Base-by-base conservation (phyloP, 2,888 invertebrate genomes). In the Cryptosula pallasiana region DNA sequence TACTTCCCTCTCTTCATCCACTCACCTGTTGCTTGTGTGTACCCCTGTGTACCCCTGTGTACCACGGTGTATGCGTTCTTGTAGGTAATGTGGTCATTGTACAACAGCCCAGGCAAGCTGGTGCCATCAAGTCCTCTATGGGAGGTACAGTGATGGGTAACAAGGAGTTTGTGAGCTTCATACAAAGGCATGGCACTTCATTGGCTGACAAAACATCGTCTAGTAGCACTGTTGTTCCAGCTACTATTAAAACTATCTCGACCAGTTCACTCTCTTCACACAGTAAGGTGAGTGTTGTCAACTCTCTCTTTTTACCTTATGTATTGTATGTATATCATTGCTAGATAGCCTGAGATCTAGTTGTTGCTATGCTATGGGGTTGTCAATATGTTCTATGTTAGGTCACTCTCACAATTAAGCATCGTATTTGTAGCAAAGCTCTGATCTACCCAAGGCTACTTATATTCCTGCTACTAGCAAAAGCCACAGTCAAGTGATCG, bases 11-110 rank as follows among this genome's bases (percentile, higher is more conserved):
- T n/a, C n/a, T n/a, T n/a, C n/a, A n/a, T n/a, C n/a, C n/a, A n/a
- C n/a, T n/a, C n/a, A n/a, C n/a, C n/a, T n/a, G n/a, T n/a, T n/a
- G n/a, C n/a, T n/a, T n/a, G n/a, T n/a, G n/a, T n/a, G n/a, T n/a
- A n/a, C n/a, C n/a, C n/a, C n/a, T n/a, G n/a, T n/a, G n/a, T n/a
- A n/a, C n/a, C n/a, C n/a, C n/a, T n/a, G n/a, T n/a, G n/a, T n/a
- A n/a, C n/a, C n/a, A n/a, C n/a, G n/a, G n/a, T n/a, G n/a, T n/a
- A n/a, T n/a, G n/a, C n/a, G 45, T 45, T 45, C 5, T 63, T 63
- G 9, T 27, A 63, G 63, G 63, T 2, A 63, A 32, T 63, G 63
- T 63, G 9, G 63, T 63, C 13, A 63, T 63, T 13, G 63, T 63
- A 34, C 63, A 63, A 27, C 63, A 63, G 32, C 32, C 63, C 32